Percentiles rank a stretch among this genome's conserved stretches.
These are phyloP conservation scores for Hydrotaea diabolus DNA, from an alignment of 2,888 invertebrate genomes.

Conservation along the genomic window DNA sequence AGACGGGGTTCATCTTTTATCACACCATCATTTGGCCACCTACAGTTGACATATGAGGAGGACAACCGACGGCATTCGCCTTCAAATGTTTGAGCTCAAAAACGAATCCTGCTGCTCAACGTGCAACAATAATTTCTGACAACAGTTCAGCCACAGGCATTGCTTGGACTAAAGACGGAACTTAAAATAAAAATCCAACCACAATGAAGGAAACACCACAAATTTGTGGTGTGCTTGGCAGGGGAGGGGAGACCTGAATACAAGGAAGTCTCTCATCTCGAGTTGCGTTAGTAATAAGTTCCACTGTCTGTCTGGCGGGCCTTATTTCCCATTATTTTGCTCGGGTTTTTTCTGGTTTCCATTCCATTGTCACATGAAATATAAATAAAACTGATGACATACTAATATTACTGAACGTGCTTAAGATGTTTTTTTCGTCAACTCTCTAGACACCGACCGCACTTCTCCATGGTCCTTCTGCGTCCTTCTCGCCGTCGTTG, in stretches of 20 bases:
- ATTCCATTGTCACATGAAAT: slow-evolving; percentile 1
- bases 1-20: no score
- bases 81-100: background rate
- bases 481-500: background rate
- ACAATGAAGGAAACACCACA: background rate
- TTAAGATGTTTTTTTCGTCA: slow-evolving; percentile 57
- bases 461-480: background rate
- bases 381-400: slow-evolving; percentile 17
- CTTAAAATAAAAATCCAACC: background rate
- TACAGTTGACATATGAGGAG: no score
- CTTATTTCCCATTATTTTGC: background rate
- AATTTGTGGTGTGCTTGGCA: no score
- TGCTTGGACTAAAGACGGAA: background rate
- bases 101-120: no score
- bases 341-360: background rate
- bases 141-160: background rate
- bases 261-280: background rate
- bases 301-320: background rate
- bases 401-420: slow-evolving; percentile 56
- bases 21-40: no score
- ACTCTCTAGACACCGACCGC: slow-evolving; percentile 35
- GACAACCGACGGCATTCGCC: background rate
- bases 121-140: slow-evolving; percentile 4
- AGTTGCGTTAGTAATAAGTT: background rate
- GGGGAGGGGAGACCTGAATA: no score